Percentiles rank a stretch among this genome's conserved stretches.
These are phyloP conservation scores for Staurois parvus DNA, from an alignment of 2,797 vertebrate species.

Conservation along the genomic window DNA sequence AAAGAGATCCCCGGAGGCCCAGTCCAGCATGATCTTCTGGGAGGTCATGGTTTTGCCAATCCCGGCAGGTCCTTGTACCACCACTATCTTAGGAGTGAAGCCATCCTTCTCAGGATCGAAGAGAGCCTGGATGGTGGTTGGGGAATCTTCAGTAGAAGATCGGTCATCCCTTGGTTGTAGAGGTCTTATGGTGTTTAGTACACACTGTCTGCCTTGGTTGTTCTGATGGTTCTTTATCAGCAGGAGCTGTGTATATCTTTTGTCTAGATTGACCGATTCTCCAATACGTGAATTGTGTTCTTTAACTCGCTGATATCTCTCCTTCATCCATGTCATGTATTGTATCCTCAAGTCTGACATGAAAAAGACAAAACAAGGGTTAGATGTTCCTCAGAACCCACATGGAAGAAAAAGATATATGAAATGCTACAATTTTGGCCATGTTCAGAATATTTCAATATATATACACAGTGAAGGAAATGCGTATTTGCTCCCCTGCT, in stretches of 20 bases:
- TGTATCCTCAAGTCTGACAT: not conserved
- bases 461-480: too few relatives aligned
- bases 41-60: slow-evolving; percentile 49
- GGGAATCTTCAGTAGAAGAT: not conserved
- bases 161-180: accelerated
- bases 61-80: not conserved
- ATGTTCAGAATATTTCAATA: too few relatives aligned
- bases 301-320: not conserved
- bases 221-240: not conserved
- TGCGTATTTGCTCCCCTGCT: too few relatives aligned
- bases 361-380: not conserved
- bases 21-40: slow-evolving; percentile 65
- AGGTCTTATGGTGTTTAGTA: not conserved
- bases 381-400: too few relatives aligned
- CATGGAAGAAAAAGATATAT: too few relatives aligned
- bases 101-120: accelerated
- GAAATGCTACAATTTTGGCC: too few relatives aligned
- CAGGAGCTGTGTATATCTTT: not conserved
- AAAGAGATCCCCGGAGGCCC: not conserved
- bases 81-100: not conserved
- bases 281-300: not conserved
- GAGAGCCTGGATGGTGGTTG: accelerated
- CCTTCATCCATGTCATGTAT: not conserved
- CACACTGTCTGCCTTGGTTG: not conserved
- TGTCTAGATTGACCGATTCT: not conserved